Conservation (phyloP, 2,113 vertebrate species). For the Silurus meridionalis region DNA sequence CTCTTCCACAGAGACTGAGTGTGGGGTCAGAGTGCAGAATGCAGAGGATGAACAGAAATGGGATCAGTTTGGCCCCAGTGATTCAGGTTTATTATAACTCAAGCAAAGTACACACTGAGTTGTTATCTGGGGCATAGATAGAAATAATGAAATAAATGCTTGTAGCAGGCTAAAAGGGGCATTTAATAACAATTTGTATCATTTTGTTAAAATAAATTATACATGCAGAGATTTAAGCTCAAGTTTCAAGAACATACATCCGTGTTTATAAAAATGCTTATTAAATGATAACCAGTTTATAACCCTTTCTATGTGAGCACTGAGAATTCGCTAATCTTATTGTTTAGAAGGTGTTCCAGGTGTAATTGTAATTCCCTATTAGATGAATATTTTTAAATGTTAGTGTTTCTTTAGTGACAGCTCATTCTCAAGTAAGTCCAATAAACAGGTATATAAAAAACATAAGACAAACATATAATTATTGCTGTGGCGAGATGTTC, state of each 20-base stretch:
- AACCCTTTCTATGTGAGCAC: not conserved
- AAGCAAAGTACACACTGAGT: not conserved
- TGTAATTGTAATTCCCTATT: not conserved
- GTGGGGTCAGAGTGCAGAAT: constrained; percentile 58
- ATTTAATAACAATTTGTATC: constrained; percentile 42
- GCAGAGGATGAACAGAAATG: constrained; percentile 38
- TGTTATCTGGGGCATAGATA: not conserved
- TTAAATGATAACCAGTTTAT: not conserved
- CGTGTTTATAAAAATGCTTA: not conserved
- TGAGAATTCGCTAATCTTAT: not conserved
- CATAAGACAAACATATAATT: not conserved
- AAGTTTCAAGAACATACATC: not conserved
- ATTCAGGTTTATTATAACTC: constrained; percentile 59
- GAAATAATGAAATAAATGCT: constrained; percentile 57
- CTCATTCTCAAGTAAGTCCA: not conserved
- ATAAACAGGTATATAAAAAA: not conserved
- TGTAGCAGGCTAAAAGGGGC: constrained; percentile 43
- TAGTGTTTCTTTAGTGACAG: not conserved
- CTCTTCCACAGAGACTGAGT: not conserved
- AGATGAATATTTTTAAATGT: not conserved
- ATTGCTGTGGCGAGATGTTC: no score
- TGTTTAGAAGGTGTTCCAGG: not conserved
- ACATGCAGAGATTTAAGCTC: not conserved
- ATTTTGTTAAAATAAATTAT: not conserved
- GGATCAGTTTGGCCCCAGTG: constrained; percentile 42